These are phyloP conservation scores for Aricia artaxerxes DNA, from an alignment of 2,888 invertebrate species.

Conservation along the genomic window DNA sequence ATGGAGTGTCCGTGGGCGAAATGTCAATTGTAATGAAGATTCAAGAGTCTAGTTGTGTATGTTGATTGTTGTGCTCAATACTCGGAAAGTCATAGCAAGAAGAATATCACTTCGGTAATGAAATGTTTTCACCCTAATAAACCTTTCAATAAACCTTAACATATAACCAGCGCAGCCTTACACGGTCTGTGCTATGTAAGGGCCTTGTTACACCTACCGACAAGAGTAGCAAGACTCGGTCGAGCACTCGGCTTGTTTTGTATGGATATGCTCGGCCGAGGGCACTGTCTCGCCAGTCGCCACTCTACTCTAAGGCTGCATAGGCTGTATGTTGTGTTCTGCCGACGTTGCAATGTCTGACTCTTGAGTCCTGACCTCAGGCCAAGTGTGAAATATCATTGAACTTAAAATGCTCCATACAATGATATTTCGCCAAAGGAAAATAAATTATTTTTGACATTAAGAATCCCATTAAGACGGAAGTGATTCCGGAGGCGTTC, in stretches of 20 bases:
- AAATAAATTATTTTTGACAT: conserved; percentile 23
- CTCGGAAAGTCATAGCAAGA: background rate
- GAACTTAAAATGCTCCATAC: background rate
- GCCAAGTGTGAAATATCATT: conserved; percentile 3
- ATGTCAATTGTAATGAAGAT: no score
- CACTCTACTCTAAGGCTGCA: background rate
- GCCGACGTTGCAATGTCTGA: background rate
- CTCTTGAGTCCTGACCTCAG: background rate
- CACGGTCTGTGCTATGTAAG: background rate
- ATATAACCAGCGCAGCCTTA: background rate
- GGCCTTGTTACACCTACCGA: background rate
- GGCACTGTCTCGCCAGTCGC: no score
- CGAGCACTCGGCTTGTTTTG: no score
- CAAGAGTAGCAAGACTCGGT: no score
- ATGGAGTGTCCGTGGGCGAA: no score
- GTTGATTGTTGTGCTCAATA: background rate
- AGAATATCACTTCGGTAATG: background rate
- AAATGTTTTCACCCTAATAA: background rate
- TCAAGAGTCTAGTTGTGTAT: no score
- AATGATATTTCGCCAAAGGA: background rate
- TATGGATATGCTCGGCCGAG: no score
- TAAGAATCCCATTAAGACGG: conserved; percentile 15
- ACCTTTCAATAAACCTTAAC: conserved; percentile 3
- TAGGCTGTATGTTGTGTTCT: background rate
- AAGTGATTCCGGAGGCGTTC: conserved; percentile 11